Conservation (phyloP, 2,888 invertebrate species). For the Leistus spinibarbis region DNA sequence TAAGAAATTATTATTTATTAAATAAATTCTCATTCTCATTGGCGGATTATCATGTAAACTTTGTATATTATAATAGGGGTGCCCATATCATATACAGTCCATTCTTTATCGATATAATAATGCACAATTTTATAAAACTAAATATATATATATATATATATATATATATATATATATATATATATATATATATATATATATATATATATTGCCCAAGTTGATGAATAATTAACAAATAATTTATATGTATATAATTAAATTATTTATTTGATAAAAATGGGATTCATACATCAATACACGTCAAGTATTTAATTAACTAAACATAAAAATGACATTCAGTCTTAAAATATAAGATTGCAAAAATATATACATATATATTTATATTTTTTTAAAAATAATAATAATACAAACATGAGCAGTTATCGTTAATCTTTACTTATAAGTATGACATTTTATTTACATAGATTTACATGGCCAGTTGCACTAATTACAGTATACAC, state of each 20-base stretch:
- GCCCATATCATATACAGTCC: too few relatives aligned
- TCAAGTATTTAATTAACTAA: not conserved
- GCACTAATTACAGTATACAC: not conserved
- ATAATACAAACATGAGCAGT: not conserved
- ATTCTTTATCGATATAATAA: too few relatives aligned
- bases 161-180: not conserved
- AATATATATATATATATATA: not conserved
- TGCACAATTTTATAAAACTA: too few relatives aligned
- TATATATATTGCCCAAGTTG: not conserved
- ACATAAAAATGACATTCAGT: not conserved
- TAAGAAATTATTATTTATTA: not conserved
- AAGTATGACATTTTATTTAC: not conserved
- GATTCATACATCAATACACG: not conserved
- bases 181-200: not conserved
- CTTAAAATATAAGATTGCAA: not conserved
- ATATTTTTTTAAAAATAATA: not conserved
- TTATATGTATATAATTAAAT: not conserved
- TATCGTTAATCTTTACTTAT: not conserved
- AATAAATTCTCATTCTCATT: too few relatives aligned
- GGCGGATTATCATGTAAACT: too few relatives aligned
- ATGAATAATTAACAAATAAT: not conserved
- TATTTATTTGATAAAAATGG: slow-evolving; percentile 10
- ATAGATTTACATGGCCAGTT: not conserved
- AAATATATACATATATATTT: not conserved
- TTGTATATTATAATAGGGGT: too few relatives aligned